A percentile compares a stretch with the other conserved stretches of the same genome.
Conservation (phyloP, 2,113 vertebrate genomes). For the Nesospiza acunhae region DNA sequence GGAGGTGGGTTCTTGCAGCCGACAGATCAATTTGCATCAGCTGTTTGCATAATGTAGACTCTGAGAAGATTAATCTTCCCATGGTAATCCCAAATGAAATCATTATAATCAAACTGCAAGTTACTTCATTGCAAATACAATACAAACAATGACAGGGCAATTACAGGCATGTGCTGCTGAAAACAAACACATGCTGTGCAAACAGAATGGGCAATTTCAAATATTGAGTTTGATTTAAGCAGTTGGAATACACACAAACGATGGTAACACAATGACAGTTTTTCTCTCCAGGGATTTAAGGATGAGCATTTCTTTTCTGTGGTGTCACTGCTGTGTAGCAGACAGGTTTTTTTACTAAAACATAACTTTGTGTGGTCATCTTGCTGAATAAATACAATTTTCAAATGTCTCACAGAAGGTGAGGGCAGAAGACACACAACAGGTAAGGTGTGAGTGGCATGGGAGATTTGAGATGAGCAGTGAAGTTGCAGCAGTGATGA, state of each 20-base stretch:
- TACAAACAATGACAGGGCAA: slow-evolving; percentile 41
- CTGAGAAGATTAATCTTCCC: background rate
- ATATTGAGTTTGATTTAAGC: background rate
- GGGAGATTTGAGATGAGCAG: background rate
- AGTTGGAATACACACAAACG: background rate
- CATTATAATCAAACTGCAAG: slow-evolving; percentile 35
- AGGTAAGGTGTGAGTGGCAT: background rate
- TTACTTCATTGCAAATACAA: slow-evolving; percentile 40
- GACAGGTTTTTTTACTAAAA: background rate
- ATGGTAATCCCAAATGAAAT: slow-evolving; percentile 39
- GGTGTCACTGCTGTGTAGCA: background rate
- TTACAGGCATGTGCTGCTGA: slow-evolving; percentile 37
- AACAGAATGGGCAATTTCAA: slow-evolving; percentile 32
- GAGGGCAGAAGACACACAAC: background rate
- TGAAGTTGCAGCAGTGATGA: background rate
- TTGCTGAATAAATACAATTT: background rate
- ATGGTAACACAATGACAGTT: background rate
- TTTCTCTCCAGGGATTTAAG: background rate
- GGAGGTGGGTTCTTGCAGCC: background rate
- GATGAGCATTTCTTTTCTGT: background rate
- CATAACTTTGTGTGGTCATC: background rate
- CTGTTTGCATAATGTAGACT: slow-evolving; percentile 23
- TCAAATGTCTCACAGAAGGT: background rate
- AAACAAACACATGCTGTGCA: slow-evolving; percentile 53
- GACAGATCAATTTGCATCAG: background rate